A percentile compares a stretch with the other conserved stretches of the same genome.
Evolutionary conservation across 2,888 invertebrate species (phyloP).

Genomic region (Diachrysia chrysitis): DNA sequence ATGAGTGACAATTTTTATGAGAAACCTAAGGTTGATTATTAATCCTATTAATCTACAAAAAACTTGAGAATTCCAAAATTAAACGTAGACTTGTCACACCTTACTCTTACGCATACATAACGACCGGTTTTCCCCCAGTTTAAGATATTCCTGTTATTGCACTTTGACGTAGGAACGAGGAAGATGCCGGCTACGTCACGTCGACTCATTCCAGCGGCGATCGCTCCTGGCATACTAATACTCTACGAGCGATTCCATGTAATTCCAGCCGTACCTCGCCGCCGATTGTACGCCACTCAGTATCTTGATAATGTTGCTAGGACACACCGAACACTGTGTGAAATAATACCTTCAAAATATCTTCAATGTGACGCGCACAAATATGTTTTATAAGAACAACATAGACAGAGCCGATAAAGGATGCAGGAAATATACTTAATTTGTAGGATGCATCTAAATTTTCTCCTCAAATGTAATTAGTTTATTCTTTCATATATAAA

Average conservation of each 20-base stretch:
- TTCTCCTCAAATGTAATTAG: not conserved
- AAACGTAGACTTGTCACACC: not conserved
- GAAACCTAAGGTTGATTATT: too few species aligned
- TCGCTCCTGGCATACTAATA: constrained; percentile 86
- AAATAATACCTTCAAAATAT: constrained; percentile 44
- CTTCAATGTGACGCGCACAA: constrained; percentile 3
- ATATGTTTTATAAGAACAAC: not conserved
- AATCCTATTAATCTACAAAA: too few species aligned
- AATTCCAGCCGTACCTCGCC: constrained; percentile 80
- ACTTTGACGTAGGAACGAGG: constrained; percentile 78
- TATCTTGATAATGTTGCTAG: constrained; percentile 84
- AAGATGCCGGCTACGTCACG: constrained; percentile 78
- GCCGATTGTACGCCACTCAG: constrained; percentile 77
- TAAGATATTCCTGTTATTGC: constrained; percentile 79
- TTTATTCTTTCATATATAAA: not conserved
- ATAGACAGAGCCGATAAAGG: not conserved
- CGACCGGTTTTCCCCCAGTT: constrained; percentile 52
- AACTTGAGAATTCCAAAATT: not conserved
- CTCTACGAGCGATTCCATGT: constrained; percentile 82
- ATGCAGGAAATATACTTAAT: too few species aligned
- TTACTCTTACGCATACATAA: constrained; percentile 29
- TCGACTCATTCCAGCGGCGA: constrained; percentile 85
- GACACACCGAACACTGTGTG: constrained; percentile 26
- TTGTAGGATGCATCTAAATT: not conserved
- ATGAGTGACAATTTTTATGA: too few species aligned